Conservation (phyloP, 2,113 vertebrate species). For the Azemiops feae region DNA sequence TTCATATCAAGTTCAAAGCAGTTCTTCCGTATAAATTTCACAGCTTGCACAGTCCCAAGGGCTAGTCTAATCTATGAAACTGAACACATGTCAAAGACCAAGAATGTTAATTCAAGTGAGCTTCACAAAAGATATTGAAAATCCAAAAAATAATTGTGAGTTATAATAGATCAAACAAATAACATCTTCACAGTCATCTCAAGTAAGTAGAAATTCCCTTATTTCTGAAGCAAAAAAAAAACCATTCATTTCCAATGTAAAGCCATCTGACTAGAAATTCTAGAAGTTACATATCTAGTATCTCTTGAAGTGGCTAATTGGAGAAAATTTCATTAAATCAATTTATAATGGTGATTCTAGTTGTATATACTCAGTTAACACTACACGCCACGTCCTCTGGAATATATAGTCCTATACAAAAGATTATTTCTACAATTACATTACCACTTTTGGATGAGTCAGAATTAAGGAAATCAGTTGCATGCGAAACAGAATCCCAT, state of each 20-base stretch:
- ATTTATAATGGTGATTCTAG: neutral
- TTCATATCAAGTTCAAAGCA: neutral
- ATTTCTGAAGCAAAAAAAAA: neutral
- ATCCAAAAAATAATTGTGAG: neutral
- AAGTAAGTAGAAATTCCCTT: neutral
- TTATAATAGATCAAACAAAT: neutral
- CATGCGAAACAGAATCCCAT: neutral
- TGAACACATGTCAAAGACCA: neutral
- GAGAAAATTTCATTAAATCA: neutral
- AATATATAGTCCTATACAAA: neutral
- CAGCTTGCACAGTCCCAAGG: neutral
- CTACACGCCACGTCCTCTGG: neutral
- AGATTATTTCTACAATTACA: neutral
- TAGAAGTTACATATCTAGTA: neutral
- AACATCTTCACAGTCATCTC: neutral
- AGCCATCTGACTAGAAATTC: neutral
- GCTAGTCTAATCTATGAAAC: neutral
- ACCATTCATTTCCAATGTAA: neutral
- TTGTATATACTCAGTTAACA: neutral
- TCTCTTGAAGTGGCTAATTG: neutral
- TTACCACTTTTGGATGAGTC: neutral
- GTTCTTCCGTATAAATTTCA: neutral
- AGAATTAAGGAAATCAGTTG: neutral
- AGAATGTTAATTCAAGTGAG: neutral
- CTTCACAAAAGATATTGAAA: neutral